Conservation (phyloP, 2,113 vertebrate genomes). For the Siniperca chuatsi region DNA sequence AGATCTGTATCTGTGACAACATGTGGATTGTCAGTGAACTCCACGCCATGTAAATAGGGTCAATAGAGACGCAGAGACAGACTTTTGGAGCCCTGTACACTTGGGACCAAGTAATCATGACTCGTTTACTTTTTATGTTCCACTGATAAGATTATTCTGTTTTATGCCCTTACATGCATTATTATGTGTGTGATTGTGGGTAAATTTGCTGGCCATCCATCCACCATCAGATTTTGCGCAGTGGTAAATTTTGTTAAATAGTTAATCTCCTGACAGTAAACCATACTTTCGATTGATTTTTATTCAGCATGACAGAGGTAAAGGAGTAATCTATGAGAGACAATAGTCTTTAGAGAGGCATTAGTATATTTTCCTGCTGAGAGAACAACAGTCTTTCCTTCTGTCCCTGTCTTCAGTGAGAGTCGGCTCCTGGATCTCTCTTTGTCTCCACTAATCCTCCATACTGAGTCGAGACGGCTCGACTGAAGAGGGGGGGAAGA, state of each 20-base stretch:
- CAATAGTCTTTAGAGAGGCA: slow-evolving; percentile 52
- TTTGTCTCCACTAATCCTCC: slow-evolving; percentile 75
- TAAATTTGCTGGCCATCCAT: slow-evolving; percentile 7
- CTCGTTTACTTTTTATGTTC: neutral
- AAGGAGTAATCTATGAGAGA: slow-evolving; percentile 45
- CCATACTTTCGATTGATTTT: slow-evolving; percentile 26
- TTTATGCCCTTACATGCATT: neutral
- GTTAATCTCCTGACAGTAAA: slow-evolving; percentile 52
- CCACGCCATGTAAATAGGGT: neutral
- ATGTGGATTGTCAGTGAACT: slow-evolving; percentile 32
- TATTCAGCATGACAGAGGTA: slow-evolving; percentile 44
- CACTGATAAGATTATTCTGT: neutral
- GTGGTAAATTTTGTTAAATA: slow-evolving; percentile 43
- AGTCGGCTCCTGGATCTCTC: slow-evolving; percentile 43
- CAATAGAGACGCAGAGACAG: slow-evolving; percentile 10
- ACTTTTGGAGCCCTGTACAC: neutral
- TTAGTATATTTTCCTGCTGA: slow-evolving; percentile 56
- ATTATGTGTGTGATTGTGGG: neutral
- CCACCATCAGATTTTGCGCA: neutral
- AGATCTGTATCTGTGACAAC: slow-evolving; percentile 50
- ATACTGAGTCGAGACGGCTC: slow-evolving; percentile 34
- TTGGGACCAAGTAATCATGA: neutral
- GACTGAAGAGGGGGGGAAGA: slow-evolving; percentile 3
- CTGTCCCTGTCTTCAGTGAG: slow-evolving; percentile 41
- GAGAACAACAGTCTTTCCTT: slow-evolving; percentile 52